Base-by-base conservation (phyloP, 2,113 vertebrate species). In the Engraulis encrasicolus region DNA sequence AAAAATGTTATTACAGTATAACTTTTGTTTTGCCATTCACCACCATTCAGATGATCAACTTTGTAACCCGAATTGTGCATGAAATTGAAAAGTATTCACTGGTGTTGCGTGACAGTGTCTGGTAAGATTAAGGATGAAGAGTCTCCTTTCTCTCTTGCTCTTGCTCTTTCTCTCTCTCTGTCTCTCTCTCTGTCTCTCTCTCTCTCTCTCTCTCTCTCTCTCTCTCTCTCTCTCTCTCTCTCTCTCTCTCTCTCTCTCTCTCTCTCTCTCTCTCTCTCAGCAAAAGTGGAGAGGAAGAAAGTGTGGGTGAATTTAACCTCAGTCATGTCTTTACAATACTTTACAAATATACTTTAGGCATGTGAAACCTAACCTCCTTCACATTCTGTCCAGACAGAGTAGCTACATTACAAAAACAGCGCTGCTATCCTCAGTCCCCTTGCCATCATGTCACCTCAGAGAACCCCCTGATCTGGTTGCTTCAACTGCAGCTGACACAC, bases 381-480 rank as follows among this genome's bases (percentile, higher is more conserved):
- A n/a, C n/a, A n/a, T n/a, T n/a, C 79, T 66, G 58, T 85, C 86
- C 54, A 79, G 85, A 27, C 31, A 52, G 85, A n/a, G n/a, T n/a
- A 81, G 89, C 85, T 85, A 50, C 50, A 37, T 82, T 0, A 34
- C 83, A 50, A 86, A 84, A 71, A 66, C 17, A 34, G 34, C 52
- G 52, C 40, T 19, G 17, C 7, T 0, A 61, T 38, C 40, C 17
- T 83, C 40, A 36, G 19, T 19, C 54, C 20, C 37, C 36, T 74
- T 88, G 78, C 6, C 82, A 79, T 78, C 78, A 82, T 82, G 80
- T 89, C 88, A 88, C 87, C 79, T 80, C 50, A 83, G 20, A 90
- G 89, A 87, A 90, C 89, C 88, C 91, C 86, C 89, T 89, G 86
- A 49, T 86, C 86, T 2, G 15, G 20, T 90, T 88, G 78, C 86